Conservation (phyloP, 2,113 vertebrate species). For the Lampris megalopsis region DNA sequence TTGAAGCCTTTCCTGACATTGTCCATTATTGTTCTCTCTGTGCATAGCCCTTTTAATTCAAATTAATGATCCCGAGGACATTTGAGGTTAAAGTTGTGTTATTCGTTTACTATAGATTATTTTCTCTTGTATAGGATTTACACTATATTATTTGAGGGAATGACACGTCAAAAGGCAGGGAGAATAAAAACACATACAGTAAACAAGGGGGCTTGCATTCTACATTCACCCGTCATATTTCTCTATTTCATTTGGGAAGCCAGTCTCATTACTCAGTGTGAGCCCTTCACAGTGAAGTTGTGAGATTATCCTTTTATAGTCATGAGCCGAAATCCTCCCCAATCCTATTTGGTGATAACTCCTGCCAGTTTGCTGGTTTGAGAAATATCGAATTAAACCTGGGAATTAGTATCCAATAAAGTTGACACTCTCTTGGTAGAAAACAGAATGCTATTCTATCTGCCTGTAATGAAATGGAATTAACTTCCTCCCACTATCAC, state of each 20-base stretch:
- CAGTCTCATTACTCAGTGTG: conserved; percentile 52
- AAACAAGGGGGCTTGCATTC: conserved; percentile 13
- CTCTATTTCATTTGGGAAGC: conserved; percentile 37
- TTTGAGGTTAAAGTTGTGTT: conserved; percentile 13
- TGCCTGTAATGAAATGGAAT: conserved; percentile 64
- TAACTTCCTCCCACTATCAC: conserved; percentile 42
- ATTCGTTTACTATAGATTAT: conserved; percentile 19
- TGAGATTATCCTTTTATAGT: conserved; percentile 48
- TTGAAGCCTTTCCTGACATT: conserved; percentile 35
- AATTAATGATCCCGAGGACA: conserved; percentile 28
- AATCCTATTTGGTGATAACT: conserved; percentile 62
- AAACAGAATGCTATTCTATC: conserved; percentile 55
- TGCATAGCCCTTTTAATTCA: neutral
- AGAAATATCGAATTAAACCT: conserved; percentile 47
- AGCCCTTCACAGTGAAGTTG: conserved; percentile 43
- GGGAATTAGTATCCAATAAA: conserved; percentile 43
- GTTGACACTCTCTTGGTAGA: conserved; percentile 40
- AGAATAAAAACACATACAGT: conserved; percentile 15
- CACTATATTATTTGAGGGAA: neutral
- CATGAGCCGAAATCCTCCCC: conserved; percentile 48
- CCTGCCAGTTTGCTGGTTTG: conserved; percentile 22
- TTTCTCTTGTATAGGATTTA: neutral
- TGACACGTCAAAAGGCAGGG: conserved; percentile 6
- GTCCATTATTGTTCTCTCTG: neutral
- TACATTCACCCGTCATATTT: conserved; percentile 23